Evolutionary conservation across 1,140 invertebrate species (phyloP).

Genomic region (Nephotettix cincticeps): DNA sequence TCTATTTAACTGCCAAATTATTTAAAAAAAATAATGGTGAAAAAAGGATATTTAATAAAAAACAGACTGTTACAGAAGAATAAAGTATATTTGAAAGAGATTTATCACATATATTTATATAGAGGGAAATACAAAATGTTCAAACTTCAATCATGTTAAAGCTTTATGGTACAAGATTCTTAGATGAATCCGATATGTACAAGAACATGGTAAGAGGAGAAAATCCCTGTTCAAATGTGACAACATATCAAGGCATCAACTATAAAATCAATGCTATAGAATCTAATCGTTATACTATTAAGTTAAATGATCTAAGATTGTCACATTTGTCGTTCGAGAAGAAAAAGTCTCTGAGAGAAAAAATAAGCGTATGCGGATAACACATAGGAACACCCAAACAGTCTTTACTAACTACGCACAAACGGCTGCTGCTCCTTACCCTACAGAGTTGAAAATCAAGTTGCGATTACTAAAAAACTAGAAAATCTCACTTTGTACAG

Average conservation of each 20-base stretch:
- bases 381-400: no score
- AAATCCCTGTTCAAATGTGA: constrained; percentile 8
- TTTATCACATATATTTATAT: not conserved
- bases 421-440: no score
- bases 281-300: not conserved
- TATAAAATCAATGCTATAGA: not conserved
- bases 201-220: not conserved
- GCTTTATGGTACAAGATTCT: no score
- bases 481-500: constrained; percentile 12
- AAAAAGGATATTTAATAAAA: no score
- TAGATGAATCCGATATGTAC: no score
- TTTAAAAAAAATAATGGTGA: no score
- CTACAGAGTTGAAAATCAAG: no score
- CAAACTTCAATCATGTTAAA: no score
- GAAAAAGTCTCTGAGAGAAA: no score
- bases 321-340: constrained; percentile 6
- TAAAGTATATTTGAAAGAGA: constrained; percentile 18
- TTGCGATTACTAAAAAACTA: constrained; percentile 2
- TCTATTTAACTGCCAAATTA: no score
- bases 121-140: not conserved
- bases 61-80: not conserved
- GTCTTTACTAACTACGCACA: no score
- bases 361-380: no score
- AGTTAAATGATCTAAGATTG: not conserved
- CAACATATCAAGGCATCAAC: constrained; percentile 2